Evolutionary conservation across 2,888 invertebrate species (phyloP).

Genomic region (Willowsia nigromaculata): DNA sequence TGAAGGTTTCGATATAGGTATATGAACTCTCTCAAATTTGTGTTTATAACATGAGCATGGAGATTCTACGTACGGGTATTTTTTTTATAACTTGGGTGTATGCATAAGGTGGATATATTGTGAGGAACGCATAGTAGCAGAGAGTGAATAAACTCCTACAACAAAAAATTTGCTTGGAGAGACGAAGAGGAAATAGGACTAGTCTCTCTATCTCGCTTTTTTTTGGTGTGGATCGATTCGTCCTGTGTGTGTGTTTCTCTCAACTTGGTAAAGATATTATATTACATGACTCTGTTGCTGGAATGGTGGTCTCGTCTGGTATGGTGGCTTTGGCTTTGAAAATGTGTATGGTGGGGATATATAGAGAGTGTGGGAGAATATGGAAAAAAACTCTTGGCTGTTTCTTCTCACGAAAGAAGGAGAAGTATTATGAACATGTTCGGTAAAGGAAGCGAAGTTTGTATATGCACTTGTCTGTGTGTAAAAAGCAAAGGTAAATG

Average conservation of each 20-base stretch:
- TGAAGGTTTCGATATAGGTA: background rate
- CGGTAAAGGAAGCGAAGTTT: background rate
- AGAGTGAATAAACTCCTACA: constrained; percentile 22
- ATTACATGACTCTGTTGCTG: background rate
- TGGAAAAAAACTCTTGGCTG: background rate
- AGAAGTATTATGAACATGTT: no score
- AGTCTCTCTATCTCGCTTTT: background rate
- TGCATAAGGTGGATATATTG: background rate
- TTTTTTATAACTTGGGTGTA: background rate
- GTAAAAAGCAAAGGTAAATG: constrained; percentile 7
- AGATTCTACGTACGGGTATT: background rate
- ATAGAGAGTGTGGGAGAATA: background rate
- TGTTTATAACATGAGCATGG: background rate
- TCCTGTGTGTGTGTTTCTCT: background rate
- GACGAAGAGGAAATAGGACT: constrained; percentile 18
- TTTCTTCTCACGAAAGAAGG: background rate
- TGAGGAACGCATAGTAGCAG: background rate
- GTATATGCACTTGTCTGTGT: background rate
- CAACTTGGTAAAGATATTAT: no score
- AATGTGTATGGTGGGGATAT: background rate
- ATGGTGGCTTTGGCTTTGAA: background rate
- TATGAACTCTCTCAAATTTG: background rate
- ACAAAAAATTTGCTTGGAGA: constrained; percentile 2
- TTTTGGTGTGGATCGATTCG: constrained; percentile 35
- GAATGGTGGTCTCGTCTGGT: no score